These are phyloP conservation scores for Coilia nasus DNA, from an alignment of 2,797 vertebrate genomes.

Conservation along the genomic window DNA sequence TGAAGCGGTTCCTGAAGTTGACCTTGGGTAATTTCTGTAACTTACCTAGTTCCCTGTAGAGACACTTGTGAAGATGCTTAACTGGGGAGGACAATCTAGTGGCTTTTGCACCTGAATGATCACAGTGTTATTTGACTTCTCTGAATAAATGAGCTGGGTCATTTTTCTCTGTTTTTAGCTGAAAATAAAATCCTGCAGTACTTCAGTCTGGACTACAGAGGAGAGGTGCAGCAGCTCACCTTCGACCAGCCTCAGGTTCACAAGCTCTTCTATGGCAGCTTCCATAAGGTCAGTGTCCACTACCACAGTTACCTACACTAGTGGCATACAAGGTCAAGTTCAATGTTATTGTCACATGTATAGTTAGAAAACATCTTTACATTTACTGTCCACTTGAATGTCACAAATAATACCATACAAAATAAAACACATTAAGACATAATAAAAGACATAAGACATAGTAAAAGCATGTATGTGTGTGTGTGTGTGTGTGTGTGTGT, in stretches of 20 bases:
- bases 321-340: not conserved
- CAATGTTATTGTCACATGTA: not conserved
- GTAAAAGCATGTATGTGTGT: no score
- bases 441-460: no score
- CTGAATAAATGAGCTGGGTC: not conserved
- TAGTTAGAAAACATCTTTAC: no score
- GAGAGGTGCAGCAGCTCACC: constrained; percentile 85
- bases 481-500: no score
- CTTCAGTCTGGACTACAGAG: constrained; percentile 89
- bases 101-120: not conserved
- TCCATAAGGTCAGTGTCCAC: constrained; percentile 86
- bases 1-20: no score
- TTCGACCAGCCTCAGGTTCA: constrained; percentile 88
- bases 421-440: no score
- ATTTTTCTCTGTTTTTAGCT: constrained; percentile 66
- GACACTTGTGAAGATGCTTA: no score
- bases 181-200: constrained; percentile 85
- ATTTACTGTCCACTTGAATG: not conserved
- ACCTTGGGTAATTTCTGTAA: no score
- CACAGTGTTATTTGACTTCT: not conserved
- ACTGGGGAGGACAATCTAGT: no score
- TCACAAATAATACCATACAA: no score
- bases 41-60: no score
- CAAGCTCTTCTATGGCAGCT: constrained; percentile 92
- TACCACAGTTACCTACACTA: not conserved